Evolutionary conservation across 2,113 vertebrate genomes (phyloP), one percentile per base, ranked within the genome.

Genomic region (Pithys albifrons): DNA sequence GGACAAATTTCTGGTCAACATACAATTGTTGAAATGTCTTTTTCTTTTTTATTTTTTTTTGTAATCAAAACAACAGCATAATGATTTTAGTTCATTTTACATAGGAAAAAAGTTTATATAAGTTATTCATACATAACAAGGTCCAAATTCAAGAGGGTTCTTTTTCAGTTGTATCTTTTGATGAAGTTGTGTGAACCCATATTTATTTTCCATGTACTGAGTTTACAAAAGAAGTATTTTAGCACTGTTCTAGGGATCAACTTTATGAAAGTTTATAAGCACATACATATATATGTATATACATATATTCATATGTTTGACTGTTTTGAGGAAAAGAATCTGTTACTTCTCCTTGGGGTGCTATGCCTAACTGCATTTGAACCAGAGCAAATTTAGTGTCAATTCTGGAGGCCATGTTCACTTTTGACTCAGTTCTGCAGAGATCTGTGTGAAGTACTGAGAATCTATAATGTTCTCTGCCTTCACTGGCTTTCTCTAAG

Each of bases 351-450:
- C 33, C 7, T 59, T 92, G 52, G 51, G 48, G 6, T 74, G 6
- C 16, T 1, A 2, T 64, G 48, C 43, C 25, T 70, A 66, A 14
- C 35, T 67, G 39, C 20, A 39, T 52, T 79, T 88, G 51, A 91
- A 86, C 19, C 14, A 85, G 43, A 59, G 10, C 3, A 46, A 62
- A 76, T 87, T 95, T 66, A 35, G 7, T n/a, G 23, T 82, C 43
- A 78, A 20, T 70, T n/a, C 27, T 81, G 16, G 1, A 2, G 19
- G 39, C 7, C 13, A 59, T 77, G 41, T 74, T 85, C 0, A 0
- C 14, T 88, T 78, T 83, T 76, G 43, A 3, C 17, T 90, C 29
- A 35, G 25, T 58, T 95, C 37, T 93, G 20, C 49, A 85, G 64
- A 59, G 52, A 85, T 24, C 9, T 76, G 19, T 28, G 52, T 31